Base-by-base conservation (phyloP, 2,113 vertebrate species). In the Tragelaphus scriptus region DNA sequence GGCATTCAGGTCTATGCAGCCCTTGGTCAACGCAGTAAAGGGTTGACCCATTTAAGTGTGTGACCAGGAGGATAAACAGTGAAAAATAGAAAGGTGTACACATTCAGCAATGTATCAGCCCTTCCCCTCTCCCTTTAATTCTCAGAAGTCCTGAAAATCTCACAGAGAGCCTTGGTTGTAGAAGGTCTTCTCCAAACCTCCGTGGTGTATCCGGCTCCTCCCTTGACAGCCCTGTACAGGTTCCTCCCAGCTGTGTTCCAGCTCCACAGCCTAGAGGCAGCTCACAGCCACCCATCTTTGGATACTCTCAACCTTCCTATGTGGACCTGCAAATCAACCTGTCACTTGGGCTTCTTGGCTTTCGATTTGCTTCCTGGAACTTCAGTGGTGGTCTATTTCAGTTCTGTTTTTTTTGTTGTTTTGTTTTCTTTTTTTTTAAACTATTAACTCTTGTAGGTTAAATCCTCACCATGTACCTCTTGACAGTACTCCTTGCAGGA, bases 51-150 rank as follows among this genome's bases (percentile, higher is more conserved):
- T 40, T 95, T 94, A 59, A 88, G 49, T 95, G 21, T 56, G n/a
- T 53, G 53, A 58, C 92, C 92, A 97, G 58, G 88, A 80, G 13
- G 56, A 47, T 59, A 79, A 65, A 68, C 12, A 82, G 68, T 56
- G n/a, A 93, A 68, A 90, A 85, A 88, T 30, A 91, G 32, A 47
- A 68, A 95, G 51, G n/a, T 17, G 19, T n/a, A 6, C 30, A 28
- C 40, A 55, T 80, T 49, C 26, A 16, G n/a, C 85, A 58, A 6
- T 40, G 82, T 89, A 55, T 53, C 7, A 53, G 25, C 30, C 14
- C 1, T 7, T 16, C 7, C 17, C 3, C 7, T 1, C 3, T 6
- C 1, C n/a, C 28, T 84, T 55, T 19, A 3, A 6, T 80, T 68
- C 61, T 47, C 40, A 2, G 21, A 40, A 21, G 3, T 84, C 61